Evolutionary conservation across 2,797 vertebrate species (phyloP), one percentile per base, ranked within the genome.

Genomic region (Limosa lapponica): DNA sequence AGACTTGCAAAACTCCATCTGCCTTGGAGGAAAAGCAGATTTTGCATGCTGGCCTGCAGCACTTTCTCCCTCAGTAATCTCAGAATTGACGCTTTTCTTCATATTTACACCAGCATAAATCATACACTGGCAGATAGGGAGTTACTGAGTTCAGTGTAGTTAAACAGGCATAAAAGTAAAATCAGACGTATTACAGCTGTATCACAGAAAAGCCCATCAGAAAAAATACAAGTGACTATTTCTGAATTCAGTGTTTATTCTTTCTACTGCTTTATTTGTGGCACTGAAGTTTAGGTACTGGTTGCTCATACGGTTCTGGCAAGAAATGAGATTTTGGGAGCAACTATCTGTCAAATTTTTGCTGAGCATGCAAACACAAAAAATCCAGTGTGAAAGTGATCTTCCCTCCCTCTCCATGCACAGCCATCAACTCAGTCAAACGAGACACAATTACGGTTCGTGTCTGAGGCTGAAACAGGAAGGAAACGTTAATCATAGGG

Each of bases 391-490:
- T 28, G 49, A 51, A 82, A 87, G 19, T 30, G 70, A 90, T 74
- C 81, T 58, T 81, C 59, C 28, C 58, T 90, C 34, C 41, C 73
- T 72, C 59, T 65, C n/a, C 46, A 55, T 22, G 34, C 32, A 80
- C 65, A 74, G 71, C 70, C 85, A 82, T 49, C 86, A 84, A 3
- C 39, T 48, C 78, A 73, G 73, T 72, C 59, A 93, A 88, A 88
- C 0, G 2, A 73, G 24, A 55, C 57, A 84, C 93, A 95, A 82
- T 77, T 65, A 54, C 14, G 41, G 75, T 41, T 96, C 93, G 79
- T 79, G 70, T 90, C 48, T 85, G 69, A 82, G 73, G 37, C 87
- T 90, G 72, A 75, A 94, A 85, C 64, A 94, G 95, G 93, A 97
- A 96, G 93, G 85, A 96, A 95, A 88, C 0, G 0, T 89, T 94